Conservation (phyloP, 2,797 vertebrate genomes). For the Periophthalmus magnuspinnatus region DNA sequence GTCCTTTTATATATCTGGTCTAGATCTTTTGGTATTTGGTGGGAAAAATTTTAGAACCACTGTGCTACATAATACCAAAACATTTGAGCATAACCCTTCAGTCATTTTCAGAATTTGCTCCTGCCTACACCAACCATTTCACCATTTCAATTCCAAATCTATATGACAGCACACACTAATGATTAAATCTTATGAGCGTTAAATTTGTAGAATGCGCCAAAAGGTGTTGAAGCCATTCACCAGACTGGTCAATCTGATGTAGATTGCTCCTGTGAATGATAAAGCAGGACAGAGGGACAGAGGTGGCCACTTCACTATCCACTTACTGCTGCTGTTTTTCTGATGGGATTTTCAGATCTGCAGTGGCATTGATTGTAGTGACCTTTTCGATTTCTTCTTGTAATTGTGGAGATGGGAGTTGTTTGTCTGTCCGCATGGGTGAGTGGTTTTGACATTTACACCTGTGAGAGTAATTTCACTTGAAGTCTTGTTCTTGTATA, state of each 20-base stretch:
- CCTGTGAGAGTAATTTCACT: constrained; percentile 46
- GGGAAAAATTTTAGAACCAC: too few species aligned
- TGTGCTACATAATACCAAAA: too few species aligned
- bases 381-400: constrained; percentile 52
- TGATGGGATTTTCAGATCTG: constrained; percentile 46
- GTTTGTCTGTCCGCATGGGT: constrained; percentile 36
- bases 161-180: not conserved
- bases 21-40: too few species aligned
- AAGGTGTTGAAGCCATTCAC: not conserved
- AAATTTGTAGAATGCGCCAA: not conserved
- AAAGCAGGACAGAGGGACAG: constrained; percentile 3
- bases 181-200: not conserved
- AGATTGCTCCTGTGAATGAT: not conserved
- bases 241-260: not conserved
- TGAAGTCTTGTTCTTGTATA: constrained; percentile 31
- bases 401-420: constrained; percentile 39
- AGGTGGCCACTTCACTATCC: constrained; percentile 17
- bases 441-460: constrained; percentile 58
- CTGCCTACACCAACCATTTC: too few species aligned
- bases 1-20: too few species aligned
- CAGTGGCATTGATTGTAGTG: constrained; percentile 34
- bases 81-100: too few species aligned
- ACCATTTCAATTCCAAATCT: too few species aligned
- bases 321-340: constrained; percentile 17
- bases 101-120: too few species aligned